Percentiles rank a stretch among this genome's conserved stretches.
Evolutionary conservation across 2,797 vertebrate species (phyloP).

Genomic region (Ataeniobius toweri): DNA sequence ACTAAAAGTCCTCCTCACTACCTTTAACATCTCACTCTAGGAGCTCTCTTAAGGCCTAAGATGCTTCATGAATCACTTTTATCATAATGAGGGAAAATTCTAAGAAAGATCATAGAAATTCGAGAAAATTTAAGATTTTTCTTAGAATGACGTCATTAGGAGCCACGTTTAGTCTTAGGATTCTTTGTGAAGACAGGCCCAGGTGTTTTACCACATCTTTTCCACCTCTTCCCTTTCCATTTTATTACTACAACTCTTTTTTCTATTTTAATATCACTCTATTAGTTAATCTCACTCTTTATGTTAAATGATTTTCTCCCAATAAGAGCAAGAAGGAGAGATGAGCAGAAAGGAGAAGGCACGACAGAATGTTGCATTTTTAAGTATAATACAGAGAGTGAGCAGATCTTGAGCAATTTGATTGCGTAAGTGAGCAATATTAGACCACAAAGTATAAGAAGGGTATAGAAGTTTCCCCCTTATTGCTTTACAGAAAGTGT

Average conservation of each 20-base stretch:
- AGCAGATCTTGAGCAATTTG: conserved; percentile 26
- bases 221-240: conserved; percentile 1
- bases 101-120: too few species aligned
- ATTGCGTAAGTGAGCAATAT: conserved; percentile 48
- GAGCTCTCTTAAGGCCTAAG: too few species aligned
- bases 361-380: conserved; percentile 40
- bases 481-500: conserved; percentile 38
- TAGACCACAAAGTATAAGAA: conserved; percentile 23
- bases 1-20: too few species aligned
- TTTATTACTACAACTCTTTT: conserved; percentile 20
- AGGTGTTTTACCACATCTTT: too few species aligned
- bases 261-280: conserved; percentile 59
- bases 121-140: too few species aligned
- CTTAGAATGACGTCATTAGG: too few species aligned
- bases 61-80: too few species aligned
- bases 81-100: too few species aligned
- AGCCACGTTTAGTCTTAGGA: too few species aligned
- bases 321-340: conserved; percentile 26
- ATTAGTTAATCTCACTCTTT: conserved; percentile 18
- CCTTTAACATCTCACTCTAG: too few species aligned
- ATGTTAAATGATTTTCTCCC: conserved; percentile 57
- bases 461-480: conserved; percentile 20
- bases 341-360: conserved; percentile 22
- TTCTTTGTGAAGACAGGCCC: too few species aligned
- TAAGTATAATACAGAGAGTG: conserved; percentile 38